Conservation (phyloP, 1,140 invertebrate species). For the Apis laboriosa region DNA sequence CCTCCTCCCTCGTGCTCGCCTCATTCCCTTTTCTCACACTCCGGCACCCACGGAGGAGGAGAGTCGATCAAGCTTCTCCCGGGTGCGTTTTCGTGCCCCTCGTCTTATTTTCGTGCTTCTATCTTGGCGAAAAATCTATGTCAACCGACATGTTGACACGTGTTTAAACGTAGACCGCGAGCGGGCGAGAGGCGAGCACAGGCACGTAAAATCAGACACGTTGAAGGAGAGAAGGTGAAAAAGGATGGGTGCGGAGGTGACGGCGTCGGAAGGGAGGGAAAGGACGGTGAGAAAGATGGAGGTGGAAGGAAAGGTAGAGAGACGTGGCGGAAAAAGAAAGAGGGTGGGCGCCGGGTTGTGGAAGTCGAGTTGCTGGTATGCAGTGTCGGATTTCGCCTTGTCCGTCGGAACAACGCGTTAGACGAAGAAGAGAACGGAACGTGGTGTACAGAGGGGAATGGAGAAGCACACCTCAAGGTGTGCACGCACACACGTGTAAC, state of each 20-base stretch:
- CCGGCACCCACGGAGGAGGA: conserved; percentile 20
- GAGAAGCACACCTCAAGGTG: conserved; percentile 45
- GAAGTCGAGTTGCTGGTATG: conserved; percentile 69
- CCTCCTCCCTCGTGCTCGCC: conserved; percentile 32
- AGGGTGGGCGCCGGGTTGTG: conserved; percentile 44
- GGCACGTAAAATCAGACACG: conserved; percentile 27
- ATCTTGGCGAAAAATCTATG: conserved; percentile 76
- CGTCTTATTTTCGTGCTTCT: conserved; percentile 71
- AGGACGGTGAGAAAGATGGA: conserved; percentile 8
- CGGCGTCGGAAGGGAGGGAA: not conserved
- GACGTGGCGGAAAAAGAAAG: conserved; percentile 32
- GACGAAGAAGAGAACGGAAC: conserved; percentile 45
- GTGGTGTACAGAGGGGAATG: conserved; percentile 41
- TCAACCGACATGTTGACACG: conserved; percentile 76
- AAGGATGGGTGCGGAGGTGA: conserved; percentile 24
- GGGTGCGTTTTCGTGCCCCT: conserved; percentile 46
- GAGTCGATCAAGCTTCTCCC: conserved; percentile 66
- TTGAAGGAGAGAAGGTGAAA: conserved; percentile 11
- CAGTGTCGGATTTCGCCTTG: conserved; percentile 71
- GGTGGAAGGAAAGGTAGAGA: conserved; percentile 8
- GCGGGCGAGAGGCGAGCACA: conserved; percentile 41
- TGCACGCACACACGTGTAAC: conserved; percentile 56
- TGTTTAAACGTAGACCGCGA: conserved; percentile 67
- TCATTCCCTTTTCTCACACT: conserved; percentile 55
- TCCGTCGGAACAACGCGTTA: conserved; percentile 52